These are phyloP conservation scores for Remorina albescens DNA, from an alignment of 2,797 vertebrate genomes.

Conservation along the genomic window DNA sequence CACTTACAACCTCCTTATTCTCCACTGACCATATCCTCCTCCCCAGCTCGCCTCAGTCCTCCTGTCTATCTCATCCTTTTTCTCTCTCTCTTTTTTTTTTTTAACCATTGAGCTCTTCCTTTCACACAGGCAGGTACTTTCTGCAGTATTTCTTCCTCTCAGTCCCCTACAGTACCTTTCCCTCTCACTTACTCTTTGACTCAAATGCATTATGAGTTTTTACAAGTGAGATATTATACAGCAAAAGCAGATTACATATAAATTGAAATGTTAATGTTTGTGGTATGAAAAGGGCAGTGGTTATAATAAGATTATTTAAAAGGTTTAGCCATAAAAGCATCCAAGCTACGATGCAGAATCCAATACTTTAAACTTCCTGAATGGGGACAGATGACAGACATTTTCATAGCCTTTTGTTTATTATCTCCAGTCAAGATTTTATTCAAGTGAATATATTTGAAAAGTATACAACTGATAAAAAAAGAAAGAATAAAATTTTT, in stretches of 20 bases:
- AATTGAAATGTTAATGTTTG: conserved; percentile 85
- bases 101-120: conserved; percentile 19
- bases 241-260: conserved; percentile 81
- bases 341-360: conserved; percentile 53
- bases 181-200: conserved; percentile 53
- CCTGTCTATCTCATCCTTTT: conserved; percentile 37
- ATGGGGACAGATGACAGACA: conserved; percentile 65
- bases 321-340: conserved; percentile 73
- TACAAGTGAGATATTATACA: conserved; percentile 72
- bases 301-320: conserved; percentile 79
- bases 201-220: conserved; percentile 82
- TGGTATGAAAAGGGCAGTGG: conserved; percentile 75
- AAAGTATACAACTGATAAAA: conserved; percentile 15
- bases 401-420: conserved; percentile 63
- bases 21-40: conserved; percentile 53
- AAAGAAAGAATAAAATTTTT: not conserved
- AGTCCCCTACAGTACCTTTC: conserved; percentile 38
- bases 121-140: conserved; percentile 50
- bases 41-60: conserved; percentile 49
- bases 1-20: conserved; percentile 51
- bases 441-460: conserved; percentile 36
- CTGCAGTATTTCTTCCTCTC: conserved; percentile 52
- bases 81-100: conserved; percentile 30
- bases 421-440: conserved; percentile 51
- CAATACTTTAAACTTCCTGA: conserved; percentile 79